Percentiles rank a stretch among this genome's conserved stretches.
phyloP scores from a whole-genome alignment of 1,140 invertebrate genomes.

The Hycleus cichorii region DNA sequence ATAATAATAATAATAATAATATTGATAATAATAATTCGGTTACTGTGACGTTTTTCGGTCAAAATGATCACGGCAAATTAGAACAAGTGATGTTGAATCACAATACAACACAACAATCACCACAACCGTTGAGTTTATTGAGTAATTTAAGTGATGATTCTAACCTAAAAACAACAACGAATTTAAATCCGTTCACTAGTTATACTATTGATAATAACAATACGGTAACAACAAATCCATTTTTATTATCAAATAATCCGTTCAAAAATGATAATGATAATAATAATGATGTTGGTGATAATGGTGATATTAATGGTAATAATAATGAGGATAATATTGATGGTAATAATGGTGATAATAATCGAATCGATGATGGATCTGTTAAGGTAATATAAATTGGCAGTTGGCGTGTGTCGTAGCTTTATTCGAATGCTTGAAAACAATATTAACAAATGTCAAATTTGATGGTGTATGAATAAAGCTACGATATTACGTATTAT shows the following conservation, averaged over 20 bases:
- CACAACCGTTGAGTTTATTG: slow-evolving; percentile 28
- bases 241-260: slow-evolving; percentile 44
- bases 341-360: no score
- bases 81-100: slow-evolving; percentile 34
- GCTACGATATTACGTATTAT: no score
- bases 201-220: slow-evolving; percentile 41
- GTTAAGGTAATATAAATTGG: slow-evolving; percentile 16
- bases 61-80: slow-evolving; percentile 44
- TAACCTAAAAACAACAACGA: slow-evolving; percentile 22
- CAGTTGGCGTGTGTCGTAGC: no score
- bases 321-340: no score
- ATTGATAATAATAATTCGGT: slow-evolving; percentile 43
- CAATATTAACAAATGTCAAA: no score
- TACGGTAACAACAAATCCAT: slow-evolving; percentile 47
- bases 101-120: slow-evolving; percentile 31
- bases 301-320: no score
- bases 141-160: slow-evolving; percentile 13
- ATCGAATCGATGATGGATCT: slow-evolving; percentile 15
- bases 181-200: slow-evolving; percentile 37
- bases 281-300: no score
- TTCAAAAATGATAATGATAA: slow-evolving; percentile 19
- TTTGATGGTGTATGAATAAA: no score
- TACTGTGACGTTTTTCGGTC: slow-evolving; percentile 50
- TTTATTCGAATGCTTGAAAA: no score
- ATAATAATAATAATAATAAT: slow-evolving; percentile 18